Evolutionary conservation across 2,888 invertebrate species (phyloP).

Genomic region (Tanypteryx hageni): DNA sequence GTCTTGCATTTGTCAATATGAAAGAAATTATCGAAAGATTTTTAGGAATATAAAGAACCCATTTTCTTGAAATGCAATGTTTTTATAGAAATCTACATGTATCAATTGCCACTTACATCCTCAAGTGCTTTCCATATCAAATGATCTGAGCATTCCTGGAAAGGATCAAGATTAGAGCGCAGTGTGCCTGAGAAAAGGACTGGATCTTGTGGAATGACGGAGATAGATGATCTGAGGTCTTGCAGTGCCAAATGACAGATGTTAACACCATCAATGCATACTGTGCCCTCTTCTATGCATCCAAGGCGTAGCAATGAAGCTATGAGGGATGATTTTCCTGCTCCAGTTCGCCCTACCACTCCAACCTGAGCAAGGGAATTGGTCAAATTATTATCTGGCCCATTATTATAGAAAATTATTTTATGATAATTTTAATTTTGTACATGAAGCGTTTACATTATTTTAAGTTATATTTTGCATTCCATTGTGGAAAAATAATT

Average conservation of each 20-base stretch:
- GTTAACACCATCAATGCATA: constrained; percentile 88
- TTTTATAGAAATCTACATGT: no score
- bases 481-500: no score
- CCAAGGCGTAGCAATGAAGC: constrained; percentile 89
- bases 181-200: constrained; percentile 91
- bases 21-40: no score
- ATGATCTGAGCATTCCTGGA: constrained; percentile 87
- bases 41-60: no score
- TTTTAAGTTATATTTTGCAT: no score
- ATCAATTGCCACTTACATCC: constrained; percentile 78
- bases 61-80: no score
- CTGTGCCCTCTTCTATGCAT: constrained; percentile 82
- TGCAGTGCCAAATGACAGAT: constrained; percentile 84
- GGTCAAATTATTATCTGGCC: no score
- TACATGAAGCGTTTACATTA: no score
- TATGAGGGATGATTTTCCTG: constrained; percentile 88
- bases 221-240: constrained; percentile 85
- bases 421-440: no score
- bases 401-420: no score
- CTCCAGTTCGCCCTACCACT: constrained; percentile 90
- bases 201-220: constrained; percentile 92
- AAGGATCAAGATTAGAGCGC: constrained; percentile 93
- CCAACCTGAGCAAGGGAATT: constrained; percentile 79
- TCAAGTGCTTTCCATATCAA: constrained; percentile 91
- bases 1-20: no score